Conservation (phyloP, 2,888 invertebrate genomes). For the Gisinianus flammeolus region DNA sequence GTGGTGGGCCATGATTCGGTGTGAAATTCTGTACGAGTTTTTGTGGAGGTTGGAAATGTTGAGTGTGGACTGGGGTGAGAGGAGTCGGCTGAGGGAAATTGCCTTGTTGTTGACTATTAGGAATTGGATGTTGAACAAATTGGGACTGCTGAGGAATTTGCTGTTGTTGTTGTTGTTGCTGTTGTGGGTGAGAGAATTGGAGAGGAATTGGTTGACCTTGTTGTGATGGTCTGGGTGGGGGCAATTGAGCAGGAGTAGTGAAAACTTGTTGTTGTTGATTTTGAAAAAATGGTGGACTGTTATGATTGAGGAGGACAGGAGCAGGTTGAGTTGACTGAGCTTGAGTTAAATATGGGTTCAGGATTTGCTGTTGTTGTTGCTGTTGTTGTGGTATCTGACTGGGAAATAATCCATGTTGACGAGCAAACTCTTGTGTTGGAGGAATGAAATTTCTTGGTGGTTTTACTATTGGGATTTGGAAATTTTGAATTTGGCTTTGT, state of each 20-base stretch:
- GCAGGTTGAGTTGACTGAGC: background rate
- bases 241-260: conserved; percentile 16
- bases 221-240: conserved; percentile 22
- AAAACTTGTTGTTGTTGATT: conserved; percentile 33
- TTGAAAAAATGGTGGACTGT: background rate
- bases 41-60: conserved; percentile 48
- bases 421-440: conserved; percentile 20
- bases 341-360: background rate
- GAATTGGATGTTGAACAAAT: conserved; percentile 1
- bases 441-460: conserved; percentile 20
- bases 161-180: conserved; percentile 37
- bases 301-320: background rate
- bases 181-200: conserved; percentile 34
- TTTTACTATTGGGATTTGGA: conserved; percentile 23
- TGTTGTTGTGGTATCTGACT: conserved; percentile 28
- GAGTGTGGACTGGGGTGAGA: background rate
- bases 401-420: conserved; percentile 9
- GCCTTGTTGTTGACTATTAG: background rate
- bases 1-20: conserved; percentile 34
- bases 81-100: background rate
- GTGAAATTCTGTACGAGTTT: conserved; percentile 48
- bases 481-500: conserved; percentile 21
- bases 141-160: conserved; percentile 2
- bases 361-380: conserved; percentile 27
- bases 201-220: background rate